These are phyloP conservation scores for Tethya wilhelma DNA, from an alignment of 37 sponge, comb jelly and placozoan species.

Conservation along the genomic window DNA sequence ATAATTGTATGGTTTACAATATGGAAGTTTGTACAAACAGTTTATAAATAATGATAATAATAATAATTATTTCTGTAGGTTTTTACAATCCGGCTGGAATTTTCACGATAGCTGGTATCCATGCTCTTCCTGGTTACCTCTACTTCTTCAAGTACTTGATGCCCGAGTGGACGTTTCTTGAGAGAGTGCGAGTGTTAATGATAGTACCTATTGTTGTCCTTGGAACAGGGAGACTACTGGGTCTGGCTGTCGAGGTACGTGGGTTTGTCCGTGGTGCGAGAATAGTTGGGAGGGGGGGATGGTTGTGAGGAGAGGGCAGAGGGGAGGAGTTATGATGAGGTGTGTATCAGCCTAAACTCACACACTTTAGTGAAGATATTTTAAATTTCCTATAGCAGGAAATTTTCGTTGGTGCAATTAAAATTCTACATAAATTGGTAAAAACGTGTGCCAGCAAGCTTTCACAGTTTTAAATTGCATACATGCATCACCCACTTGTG, in stretches of 20 bases:
- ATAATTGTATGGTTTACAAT: no score
- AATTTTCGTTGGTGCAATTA: no score
- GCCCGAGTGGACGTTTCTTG: background rate
- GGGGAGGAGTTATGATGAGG: background rate
- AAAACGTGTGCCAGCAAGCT: no score
- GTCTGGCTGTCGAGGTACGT: constrained; percentile 65
- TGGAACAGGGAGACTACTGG: constrained; percentile 32
- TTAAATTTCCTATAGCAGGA: background rate
- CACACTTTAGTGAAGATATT: no score
- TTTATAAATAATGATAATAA: no score
- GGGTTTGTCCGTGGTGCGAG: background rate
- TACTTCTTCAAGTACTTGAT: constrained; percentile 35
- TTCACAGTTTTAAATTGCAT: no score
- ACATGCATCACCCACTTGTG: no score
- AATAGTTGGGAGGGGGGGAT: background rate
- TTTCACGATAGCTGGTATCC: constrained; percentile 57
- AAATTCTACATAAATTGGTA: no score
- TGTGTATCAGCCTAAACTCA: no score
- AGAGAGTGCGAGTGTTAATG: background rate
- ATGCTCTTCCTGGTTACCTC: constrained; percentile 53
- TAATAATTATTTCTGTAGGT: no score
- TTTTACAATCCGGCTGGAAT: constrained; percentile 57
- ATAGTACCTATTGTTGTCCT: constrained; percentile 31
- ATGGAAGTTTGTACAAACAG: no score
- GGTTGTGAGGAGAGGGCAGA: background rate